phyloP scores from a whole-genome alignment of 2,888 invertebrate genomes.

The Dryobotodes eremita region DNA sequence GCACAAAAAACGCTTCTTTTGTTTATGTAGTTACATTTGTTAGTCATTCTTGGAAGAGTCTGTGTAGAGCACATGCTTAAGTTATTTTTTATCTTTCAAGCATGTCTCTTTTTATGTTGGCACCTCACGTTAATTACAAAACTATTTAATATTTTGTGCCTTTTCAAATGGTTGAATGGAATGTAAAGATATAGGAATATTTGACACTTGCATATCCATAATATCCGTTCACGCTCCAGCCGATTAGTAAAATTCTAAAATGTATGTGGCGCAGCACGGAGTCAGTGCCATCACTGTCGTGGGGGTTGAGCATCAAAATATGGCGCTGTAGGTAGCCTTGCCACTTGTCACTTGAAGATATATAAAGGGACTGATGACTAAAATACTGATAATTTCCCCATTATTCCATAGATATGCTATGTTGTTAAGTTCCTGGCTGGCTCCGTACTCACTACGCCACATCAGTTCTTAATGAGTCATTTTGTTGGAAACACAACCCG shows the following conservation, averaged over 20 bases:
- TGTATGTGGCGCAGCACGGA: slow-evolving; percentile 26
- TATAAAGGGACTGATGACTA: slow-evolving; percentile 6
- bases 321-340: no score
- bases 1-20: slow-evolving; percentile 17
- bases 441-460: slow-evolving; percentile 30
- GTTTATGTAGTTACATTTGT: not conserved
- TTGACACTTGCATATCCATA: slow-evolving; percentile 66
- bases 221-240: slow-evolving; percentile 43
- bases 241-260: slow-evolving; percentile 34
- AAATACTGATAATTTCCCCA: not conserved
- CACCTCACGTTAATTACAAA: slow-evolving; percentile 53
- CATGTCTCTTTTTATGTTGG: slow-evolving; percentile 52
- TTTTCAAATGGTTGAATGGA: slow-evolving; percentile 51
- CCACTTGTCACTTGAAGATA: slow-evolving; percentile 10
- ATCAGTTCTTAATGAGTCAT: slow-evolving; percentile 27
- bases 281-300: not conserved
- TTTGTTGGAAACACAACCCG: slow-evolving; percentile 29
- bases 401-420: not conserved
- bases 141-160: slow-evolving; percentile 56
- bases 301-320: not conserved
- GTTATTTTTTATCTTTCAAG: slow-evolving; percentile 17
- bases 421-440: not conserved
- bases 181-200: slow-evolving; percentile 66
- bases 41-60: slow-evolving; percentile 39
- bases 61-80: slow-evolving; percentile 15